These are phyloP conservation scores for Bimastos eiseni DNA, from an alignment of 2,888 invertebrate genomes.

Conservation along the genomic window DNA sequence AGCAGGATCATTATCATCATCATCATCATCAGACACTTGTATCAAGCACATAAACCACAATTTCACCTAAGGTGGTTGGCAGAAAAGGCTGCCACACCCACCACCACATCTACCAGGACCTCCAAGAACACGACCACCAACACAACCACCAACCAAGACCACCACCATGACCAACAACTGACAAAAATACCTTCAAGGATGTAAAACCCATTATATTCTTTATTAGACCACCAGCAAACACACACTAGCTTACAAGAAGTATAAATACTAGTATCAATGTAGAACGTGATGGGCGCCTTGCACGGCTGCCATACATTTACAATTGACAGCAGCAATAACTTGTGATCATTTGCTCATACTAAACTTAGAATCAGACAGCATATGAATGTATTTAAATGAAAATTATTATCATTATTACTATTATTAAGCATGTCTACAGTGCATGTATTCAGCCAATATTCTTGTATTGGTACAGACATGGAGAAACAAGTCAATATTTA, in stretches of 20 bases:
- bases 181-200: neutral
- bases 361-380: too few relatives aligned
- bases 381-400: too few relatives aligned
- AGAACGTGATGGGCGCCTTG: too few relatives aligned
- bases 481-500: neutral
- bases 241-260: too few relatives aligned
- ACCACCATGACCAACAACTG: neutral
- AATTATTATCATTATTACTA: too few relatives aligned
- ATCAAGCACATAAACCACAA: slow-evolving; percentile 4
- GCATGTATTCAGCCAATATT: neutral
- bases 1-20: slow-evolving; percentile 5
- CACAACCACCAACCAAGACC: neutral
- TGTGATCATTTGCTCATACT: too few relatives aligned
- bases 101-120: too few relatives aligned
- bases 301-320: too few relatives aligned
- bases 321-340: too few relatives aligned
- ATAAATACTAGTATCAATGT: too few relatives aligned
- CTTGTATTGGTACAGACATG: neutral
- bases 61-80: neutral
- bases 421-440: neutral
- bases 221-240: too few relatives aligned
- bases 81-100: neutral
- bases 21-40: neutral
- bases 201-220: neutral
- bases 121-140: neutral